Evolutionary conservation across 2,888 invertebrate species (phyloP).

Genomic region (Euproctis similis): DNA sequence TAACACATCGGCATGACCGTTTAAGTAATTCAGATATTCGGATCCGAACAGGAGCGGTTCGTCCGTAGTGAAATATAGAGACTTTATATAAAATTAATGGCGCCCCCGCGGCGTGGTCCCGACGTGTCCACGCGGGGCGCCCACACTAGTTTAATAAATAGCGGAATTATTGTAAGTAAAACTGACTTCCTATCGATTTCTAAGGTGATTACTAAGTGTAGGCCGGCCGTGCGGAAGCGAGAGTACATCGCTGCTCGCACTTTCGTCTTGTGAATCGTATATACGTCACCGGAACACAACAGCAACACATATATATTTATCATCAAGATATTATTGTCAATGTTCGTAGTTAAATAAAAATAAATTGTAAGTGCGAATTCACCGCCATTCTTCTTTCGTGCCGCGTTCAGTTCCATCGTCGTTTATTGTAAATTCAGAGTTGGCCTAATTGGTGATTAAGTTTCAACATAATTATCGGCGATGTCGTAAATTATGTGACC

Average conservation of each 20-base stretch:
- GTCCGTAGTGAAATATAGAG: slow-evolving; percentile 47
- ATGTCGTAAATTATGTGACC: no score
- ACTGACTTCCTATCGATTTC: slow-evolving; percentile 72
- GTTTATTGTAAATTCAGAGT: slow-evolving; percentile 28
- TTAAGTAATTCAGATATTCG: slow-evolving; percentile 1
- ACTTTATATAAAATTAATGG: slow-evolving; percentile 58
- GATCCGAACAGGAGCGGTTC: slow-evolving; percentile 16
- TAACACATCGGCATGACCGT: slow-evolving; percentile 5
- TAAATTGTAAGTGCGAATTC: slow-evolving; percentile 39
- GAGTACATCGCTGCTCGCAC: slow-evolving; percentile 21
- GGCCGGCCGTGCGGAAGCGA: slow-evolving; percentile 22
- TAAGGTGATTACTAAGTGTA: slow-evolving; percentile 54
- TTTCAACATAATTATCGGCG: slow-evolving; percentile 28
- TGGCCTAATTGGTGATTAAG: slow-evolving; percentile 47
- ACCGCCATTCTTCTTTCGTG: slow-evolving; percentile 15
- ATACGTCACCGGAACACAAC: slow-evolving; percentile 33
- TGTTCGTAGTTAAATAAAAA: slow-evolving; percentile 59
- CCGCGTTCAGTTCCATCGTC: slow-evolving; percentile 13
- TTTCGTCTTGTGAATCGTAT: slow-evolving; percentile 16
- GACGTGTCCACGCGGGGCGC: slow-evolving; percentile 28
- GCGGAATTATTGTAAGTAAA: slow-evolving; percentile 66
- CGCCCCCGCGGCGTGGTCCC: slow-evolving; percentile 29
- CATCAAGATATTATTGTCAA: slow-evolving; percentile 55
- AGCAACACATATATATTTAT: slow-evolving; percentile 44
- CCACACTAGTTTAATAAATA: slow-evolving; percentile 62